Percentiles rank a stretch among this genome's conserved stretches.
phyloP scores from a whole-genome alignment of 2,113 vertebrate species.

The Catagonus wagneri region DNA sequence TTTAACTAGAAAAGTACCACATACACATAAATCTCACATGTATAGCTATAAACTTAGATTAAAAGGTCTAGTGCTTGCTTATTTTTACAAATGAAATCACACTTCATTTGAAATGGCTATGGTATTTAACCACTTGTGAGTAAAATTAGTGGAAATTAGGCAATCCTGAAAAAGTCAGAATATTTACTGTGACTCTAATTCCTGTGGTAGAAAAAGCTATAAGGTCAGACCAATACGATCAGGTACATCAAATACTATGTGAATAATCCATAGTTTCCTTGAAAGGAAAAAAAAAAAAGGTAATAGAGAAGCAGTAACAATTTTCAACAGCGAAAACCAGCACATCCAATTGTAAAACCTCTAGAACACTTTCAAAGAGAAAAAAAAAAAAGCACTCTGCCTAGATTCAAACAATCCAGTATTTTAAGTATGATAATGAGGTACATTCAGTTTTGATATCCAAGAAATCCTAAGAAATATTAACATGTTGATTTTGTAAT shows the following conservation, averaged over 20 bases:
- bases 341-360: not conserved
- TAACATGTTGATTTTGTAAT: slow-evolving; percentile 45
- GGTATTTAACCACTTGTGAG: slow-evolving; percentile 25
- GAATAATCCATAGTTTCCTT: slow-evolving; percentile 37
- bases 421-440: slow-evolving; percentile 37
- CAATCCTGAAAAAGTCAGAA: slow-evolving; percentile 54
- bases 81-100: slow-evolving; percentile 61
- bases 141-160: slow-evolving; percentile 50
- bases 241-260: slow-evolving; percentile 18
- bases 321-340: slow-evolving; percentile 46
- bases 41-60: not conserved
- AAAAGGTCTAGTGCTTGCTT: slow-evolving; percentile 27
- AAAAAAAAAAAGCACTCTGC: not conserved
- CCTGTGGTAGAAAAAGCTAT: not conserved
- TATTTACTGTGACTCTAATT: not conserved
- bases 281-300: slow-evolving; percentile 58
- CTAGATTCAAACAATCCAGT: slow-evolving; percentile 37
- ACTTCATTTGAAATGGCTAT: slow-evolving; percentile 51
- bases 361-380: slow-evolving; percentile 48
- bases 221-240: not conserved
- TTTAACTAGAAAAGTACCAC: slow-evolving; percentile 33
- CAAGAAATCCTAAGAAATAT: slow-evolving; percentile 43
- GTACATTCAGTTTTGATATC: slow-evolving; percentile 49
- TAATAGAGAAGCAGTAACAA: slow-evolving; percentile 37
- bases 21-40: slow-evolving; percentile 14